A percentile compares a stretch with the other conserved stretches of the same genome.
These are phyloP conservation scores for Scomberomorus guttatus DNA, from an alignment of 2,797 vertebrate species.

Conservation along the genomic window DNA sequence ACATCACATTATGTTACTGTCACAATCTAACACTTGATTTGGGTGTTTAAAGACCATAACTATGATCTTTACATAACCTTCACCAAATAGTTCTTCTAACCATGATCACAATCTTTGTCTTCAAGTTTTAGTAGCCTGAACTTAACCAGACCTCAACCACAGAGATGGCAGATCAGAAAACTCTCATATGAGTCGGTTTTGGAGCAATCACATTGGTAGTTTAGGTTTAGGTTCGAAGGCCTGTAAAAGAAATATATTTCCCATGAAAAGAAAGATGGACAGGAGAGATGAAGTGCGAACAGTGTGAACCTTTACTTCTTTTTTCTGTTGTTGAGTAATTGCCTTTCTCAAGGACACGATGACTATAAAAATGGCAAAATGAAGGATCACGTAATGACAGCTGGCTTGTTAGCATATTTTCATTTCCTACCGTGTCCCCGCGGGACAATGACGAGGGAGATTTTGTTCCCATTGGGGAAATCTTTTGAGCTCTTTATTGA, in stretches of 20 bases:
- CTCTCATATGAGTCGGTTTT: too few species aligned
- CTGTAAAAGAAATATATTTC: neutral
- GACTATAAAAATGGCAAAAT: slow-evolving; percentile 17
- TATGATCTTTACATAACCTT: too few species aligned
- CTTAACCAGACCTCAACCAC: too few species aligned
- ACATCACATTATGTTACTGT: too few species aligned
- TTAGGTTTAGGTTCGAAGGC: neutral
- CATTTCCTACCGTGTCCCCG: neutral
- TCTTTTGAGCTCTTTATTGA: neutral
- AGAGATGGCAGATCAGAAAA: too few species aligned
- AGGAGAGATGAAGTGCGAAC: neutral
- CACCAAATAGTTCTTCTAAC: too few species aligned
- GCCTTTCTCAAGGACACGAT: slow-evolving; percentile 14
- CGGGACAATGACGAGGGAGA: neutral
- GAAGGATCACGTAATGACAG: neutral
- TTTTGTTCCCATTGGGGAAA: neutral
- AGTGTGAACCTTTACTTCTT: neutral
- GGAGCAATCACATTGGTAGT: neutral
- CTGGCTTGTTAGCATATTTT: slow-evolving; percentile 21
- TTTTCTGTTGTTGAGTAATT: neutral
- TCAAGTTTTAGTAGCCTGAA: too few species aligned
- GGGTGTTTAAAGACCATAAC: too few species aligned
- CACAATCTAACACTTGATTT: too few species aligned
- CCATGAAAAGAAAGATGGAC: neutral
- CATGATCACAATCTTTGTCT: too few species aligned